A percentile compares a stretch with the other conserved stretches of the same genome.
These are phyloP conservation scores for Phengaris alcon DNA, from an alignment of 2,888 invertebrate species.

Conservation along the genomic window DNA sequence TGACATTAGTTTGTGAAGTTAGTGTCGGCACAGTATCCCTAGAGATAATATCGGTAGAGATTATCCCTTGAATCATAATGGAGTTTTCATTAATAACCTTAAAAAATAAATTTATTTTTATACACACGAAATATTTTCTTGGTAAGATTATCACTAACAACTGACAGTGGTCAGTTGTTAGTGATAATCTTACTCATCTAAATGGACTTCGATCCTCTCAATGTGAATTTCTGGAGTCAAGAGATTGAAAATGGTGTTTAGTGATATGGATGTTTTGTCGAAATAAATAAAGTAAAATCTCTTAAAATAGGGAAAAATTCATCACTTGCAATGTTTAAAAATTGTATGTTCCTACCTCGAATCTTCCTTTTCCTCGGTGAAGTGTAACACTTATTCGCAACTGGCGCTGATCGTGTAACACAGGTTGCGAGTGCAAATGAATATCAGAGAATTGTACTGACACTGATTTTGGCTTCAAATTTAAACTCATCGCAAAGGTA, in stretches of 20 bases:
- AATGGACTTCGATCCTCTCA: too few relatives aligned
- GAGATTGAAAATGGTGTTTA: neutral
- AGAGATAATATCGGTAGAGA: neutral
- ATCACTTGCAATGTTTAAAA: neutral
- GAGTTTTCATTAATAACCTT: constrained; percentile 12
- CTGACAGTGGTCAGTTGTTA: too few relatives aligned
- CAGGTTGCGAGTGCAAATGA: constrained; percentile 81
- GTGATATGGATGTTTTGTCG: too few relatives aligned
- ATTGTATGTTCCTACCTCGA: constrained; percentile 64
- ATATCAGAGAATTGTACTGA: constrained; percentile 84
- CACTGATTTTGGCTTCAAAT: constrained; percentile 76
- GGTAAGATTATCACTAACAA: too few relatives aligned
- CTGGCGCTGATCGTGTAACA: constrained; percentile 71
- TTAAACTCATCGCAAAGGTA: constrained; percentile 79
- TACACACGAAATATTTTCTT: neutral
- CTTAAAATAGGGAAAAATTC: too few relatives aligned
- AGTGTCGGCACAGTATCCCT: neutral
- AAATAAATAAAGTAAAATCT: too few relatives aligned
- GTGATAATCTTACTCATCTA: too few relatives aligned
- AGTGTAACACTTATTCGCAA: constrained; percentile 77
- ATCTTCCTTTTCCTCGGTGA: constrained; percentile 80
- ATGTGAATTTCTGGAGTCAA: too few relatives aligned
- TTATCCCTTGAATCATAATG: neutral
- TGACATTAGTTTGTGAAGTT: constrained; percentile 31
- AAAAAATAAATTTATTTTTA: neutral